Evolutionary conservation across 1,140 invertebrate genomes (phyloP).

Genomic region (Cotesia chilonis): DNA sequence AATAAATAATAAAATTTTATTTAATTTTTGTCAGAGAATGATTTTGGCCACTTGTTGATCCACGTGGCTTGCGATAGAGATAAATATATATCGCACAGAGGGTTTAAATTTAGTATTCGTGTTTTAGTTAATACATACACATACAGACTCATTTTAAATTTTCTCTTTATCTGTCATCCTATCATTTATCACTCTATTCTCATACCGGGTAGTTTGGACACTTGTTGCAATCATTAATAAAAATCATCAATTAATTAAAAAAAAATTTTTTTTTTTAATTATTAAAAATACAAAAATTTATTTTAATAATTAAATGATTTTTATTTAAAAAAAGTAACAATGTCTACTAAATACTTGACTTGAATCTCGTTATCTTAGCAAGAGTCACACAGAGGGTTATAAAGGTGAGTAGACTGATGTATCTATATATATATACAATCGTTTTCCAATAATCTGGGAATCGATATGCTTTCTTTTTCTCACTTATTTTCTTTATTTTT

Average conservation of each 20-base stretch:
- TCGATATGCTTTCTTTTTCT: slow-evolving; percentile 21
- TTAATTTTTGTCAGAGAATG: slow-evolving; percentile 47
- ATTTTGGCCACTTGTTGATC: slow-evolving; percentile 64
- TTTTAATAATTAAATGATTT: too few relatives aligned
- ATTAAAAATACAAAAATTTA: not conserved
- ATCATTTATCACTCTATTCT: not conserved
- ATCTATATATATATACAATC: slow-evolving; percentile 36
- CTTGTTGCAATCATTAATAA: slow-evolving; percentile 65
- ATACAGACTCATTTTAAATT: not conserved
- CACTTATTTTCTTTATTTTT: not conserved
- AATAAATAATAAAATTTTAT: not conserved
- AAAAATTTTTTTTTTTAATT: not conserved
- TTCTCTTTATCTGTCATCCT: too few relatives aligned
- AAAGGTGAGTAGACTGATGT: slow-evolving; percentile 28
- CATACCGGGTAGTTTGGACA: not conserved
- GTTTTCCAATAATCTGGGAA: slow-evolving; percentile 43
- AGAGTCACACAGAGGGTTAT: slow-evolving; percentile 9
- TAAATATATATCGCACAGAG: not conserved
- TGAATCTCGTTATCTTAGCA: slow-evolving; percentile 3
- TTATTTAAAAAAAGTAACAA: not conserved
- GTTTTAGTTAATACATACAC: not conserved
- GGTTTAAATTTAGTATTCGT: too few relatives aligned
- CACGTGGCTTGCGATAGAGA: slow-evolving; percentile 41
- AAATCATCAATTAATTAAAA: slow-evolving; percentile 55
- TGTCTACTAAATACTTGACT: not conserved